Conservation (phyloP, 2,797 vertebrate species). For the Squalus acanthias region DNA sequence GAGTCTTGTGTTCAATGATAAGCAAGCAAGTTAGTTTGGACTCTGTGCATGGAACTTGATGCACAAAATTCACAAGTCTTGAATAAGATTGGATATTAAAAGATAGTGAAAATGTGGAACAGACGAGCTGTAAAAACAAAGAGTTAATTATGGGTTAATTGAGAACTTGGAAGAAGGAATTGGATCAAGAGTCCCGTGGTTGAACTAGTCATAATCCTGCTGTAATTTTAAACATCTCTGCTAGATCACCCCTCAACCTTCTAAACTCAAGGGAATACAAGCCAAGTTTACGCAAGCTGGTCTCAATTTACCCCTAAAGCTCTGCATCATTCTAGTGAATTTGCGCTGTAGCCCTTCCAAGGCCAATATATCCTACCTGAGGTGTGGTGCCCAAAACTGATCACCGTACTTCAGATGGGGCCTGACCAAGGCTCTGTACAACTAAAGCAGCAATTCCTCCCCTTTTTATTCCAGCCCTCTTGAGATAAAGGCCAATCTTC, state of each 20-base stretch:
- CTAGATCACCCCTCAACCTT: neutral
- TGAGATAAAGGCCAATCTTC: neutral
- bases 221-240: neutral
- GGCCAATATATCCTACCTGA: neutral
- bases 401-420: neutral
- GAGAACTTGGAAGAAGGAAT: neutral
- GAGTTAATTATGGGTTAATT: neutral
- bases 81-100: neutral
- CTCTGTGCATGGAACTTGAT: neutral
- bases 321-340: neutral
- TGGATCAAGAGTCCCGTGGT: neutral
- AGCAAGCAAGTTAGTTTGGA: neutral
- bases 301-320: neutral
- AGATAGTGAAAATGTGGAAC: neutral
- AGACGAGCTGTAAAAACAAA: neutral
- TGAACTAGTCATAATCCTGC: neutral
- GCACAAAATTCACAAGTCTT: neutral
- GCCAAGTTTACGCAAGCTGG: too few species aligned
- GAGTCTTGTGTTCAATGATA: neutral
- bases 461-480: neutral
- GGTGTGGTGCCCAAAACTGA: neutral
- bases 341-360: neutral
- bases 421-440: neutral
- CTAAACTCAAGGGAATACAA: too few species aligned
- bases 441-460: neutral